Evolutionary conservation across 2,888 invertebrate genomes (phyloP).

Genomic region (Brenthis daphne): DNA sequence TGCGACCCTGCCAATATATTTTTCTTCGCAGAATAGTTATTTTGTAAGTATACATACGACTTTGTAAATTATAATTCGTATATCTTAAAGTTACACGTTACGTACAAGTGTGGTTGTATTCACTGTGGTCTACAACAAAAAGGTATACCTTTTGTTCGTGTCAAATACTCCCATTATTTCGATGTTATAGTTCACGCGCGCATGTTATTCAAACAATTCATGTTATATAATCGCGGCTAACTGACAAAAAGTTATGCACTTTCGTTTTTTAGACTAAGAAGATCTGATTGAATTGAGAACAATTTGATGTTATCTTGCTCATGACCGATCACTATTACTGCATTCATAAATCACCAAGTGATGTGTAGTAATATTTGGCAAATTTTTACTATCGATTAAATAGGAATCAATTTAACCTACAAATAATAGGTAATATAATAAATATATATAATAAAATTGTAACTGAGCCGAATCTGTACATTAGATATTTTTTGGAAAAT

Average conservation of each 20-base stretch:
- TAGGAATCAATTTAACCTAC: too few species aligned
- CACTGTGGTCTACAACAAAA: conserved; percentile 13
- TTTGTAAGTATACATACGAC: too few species aligned
- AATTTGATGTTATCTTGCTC: conserved; percentile 51
- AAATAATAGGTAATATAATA: too few species aligned
- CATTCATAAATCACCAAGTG: conserved; percentile 45
- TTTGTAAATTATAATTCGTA: too few species aligned
- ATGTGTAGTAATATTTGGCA: neutral
- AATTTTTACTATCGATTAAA: neutral
- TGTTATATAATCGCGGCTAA: conserved; percentile 47
- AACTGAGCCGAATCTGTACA: too few species aligned
- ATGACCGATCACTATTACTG: conserved; percentile 50
- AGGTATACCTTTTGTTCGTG: conserved; percentile 14
- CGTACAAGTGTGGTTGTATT: neutral
- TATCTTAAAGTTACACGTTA: neutral
- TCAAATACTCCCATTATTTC: conserved; percentile 41
- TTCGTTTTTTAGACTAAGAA: conserved; percentile 41
- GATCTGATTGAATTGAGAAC: conserved; percentile 44
- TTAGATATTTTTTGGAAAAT: too few species aligned
- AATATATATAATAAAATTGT: too few species aligned
- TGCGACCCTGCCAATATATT: too few species aligned
- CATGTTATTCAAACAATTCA: conserved; percentile 48
- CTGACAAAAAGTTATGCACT: conserved; percentile 23
- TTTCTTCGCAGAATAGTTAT: too few species aligned
- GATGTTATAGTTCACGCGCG: conserved; percentile 55